Conservation (phyloP, 2,113 vertebrate species). For the Hemicordylus capensis region DNA sequence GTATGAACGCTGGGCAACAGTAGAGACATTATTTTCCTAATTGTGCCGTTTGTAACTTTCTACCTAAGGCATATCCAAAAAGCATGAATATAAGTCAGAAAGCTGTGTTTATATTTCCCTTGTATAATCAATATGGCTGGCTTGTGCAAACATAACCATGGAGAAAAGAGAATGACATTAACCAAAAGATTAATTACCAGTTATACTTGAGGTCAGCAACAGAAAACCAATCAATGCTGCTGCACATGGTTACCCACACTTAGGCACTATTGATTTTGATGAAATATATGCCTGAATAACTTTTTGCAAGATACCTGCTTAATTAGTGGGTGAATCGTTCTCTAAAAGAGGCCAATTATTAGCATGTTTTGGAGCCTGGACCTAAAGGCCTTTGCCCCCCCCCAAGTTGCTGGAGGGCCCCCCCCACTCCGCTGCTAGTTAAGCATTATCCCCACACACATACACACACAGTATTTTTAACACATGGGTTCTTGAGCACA, state of each 20-base stretch:
- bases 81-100: not conserved
- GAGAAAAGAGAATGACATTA: not conserved
- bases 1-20: not conserved
- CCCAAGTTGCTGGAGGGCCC: too few relatives aligned
- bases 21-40: not conserved
- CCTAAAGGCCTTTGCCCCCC: too few relatives aligned
- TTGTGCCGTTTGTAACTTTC: not conserved
- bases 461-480: too few relatives aligned
- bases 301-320: not conserved
- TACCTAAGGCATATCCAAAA: not conserved
- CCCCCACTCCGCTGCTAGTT: too few relatives aligned
- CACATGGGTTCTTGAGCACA: too few relatives aligned
- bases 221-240: not conserved
- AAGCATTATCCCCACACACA: too few relatives aligned
- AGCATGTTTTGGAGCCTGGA: too few relatives aligned
- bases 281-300: not conserved
- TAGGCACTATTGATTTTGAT: not conserved
- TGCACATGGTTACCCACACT: not conserved
- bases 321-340: constrained; percentile 12
- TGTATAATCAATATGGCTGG: not conserved
- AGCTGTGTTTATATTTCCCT: not conserved
- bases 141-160: not conserved
- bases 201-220: not conserved
- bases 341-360: not conserved
- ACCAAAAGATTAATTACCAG: not conserved